Conservation (phyloP, 2,888 invertebrate genomes). For the Brachycybe producta region DNA sequence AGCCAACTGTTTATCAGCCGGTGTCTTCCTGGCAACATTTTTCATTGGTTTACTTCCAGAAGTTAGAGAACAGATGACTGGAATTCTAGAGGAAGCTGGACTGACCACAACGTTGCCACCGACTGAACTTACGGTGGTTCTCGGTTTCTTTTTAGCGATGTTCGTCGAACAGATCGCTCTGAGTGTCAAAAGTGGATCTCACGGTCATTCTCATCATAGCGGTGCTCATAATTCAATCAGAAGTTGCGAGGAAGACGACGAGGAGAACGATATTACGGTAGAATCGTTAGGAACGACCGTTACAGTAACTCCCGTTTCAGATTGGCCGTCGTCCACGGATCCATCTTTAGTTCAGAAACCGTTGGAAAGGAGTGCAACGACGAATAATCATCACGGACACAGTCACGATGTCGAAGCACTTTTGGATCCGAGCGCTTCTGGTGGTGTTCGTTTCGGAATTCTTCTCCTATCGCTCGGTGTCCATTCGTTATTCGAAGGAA, state of each 20-base stretch:
- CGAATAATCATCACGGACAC: slow-evolving; percentile 20
- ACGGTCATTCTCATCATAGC: background rate
- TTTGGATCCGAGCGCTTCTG: slow-evolving; percentile 10
- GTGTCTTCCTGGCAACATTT: slow-evolving; percentile 32
- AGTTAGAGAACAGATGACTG: slow-evolving; percentile 26
- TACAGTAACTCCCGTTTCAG: background rate
- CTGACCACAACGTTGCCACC: slow-evolving; percentile 21
- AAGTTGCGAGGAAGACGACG: background rate
- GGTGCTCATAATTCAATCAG: background rate
- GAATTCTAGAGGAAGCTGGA: slow-evolving; percentile 17
- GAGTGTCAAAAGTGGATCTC: slow-evolving; percentile 5
- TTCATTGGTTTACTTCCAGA: slow-evolving; percentile 32
- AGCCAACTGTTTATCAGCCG: slow-evolving; percentile 31
- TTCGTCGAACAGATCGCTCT: slow-evolving; percentile 25
- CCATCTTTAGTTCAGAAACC: background rate
- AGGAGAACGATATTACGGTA: background rate
- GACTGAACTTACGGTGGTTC: slow-evolving; percentile 25
- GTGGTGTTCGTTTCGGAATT: slow-evolving; percentile 25
- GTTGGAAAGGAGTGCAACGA: background rate
- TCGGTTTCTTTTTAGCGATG: slow-evolving; percentile 28
- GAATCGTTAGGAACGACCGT: background rate
- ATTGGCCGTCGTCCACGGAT: no score
- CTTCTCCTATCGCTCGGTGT: slow-evolving; percentile 28
- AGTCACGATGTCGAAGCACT: slow-evolving; percentile 20
- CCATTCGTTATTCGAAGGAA: slow-evolving; percentile 31